Conservation (phyloP, 2,113 vertebrate species). For the Actenoides lindsayi region DNA sequence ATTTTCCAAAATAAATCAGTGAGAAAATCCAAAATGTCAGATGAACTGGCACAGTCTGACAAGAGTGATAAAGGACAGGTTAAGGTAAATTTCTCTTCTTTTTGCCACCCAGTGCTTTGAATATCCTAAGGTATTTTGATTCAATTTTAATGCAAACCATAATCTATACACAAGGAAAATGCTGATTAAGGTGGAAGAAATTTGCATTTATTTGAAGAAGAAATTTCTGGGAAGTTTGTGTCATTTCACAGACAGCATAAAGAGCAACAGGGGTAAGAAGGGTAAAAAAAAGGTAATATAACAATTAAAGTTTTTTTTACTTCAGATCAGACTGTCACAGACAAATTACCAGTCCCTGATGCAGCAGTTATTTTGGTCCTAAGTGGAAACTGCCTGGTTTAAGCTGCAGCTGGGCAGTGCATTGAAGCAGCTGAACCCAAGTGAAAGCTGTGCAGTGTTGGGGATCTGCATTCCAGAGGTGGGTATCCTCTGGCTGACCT, state of each 20-base stretch:
- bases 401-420: not conserved
- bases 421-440: fast-evolving
- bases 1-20: not conserved
- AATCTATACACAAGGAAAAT: not conserved
- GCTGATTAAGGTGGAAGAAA: not conserved
- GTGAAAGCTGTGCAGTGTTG: fast-evolving
- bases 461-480: not conserved
- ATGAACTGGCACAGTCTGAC: not conserved
- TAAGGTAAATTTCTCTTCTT: not conserved
- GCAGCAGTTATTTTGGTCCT: not conserved
- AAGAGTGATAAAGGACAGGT: not conserved
- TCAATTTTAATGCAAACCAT: not conserved
- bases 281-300: not conserved
- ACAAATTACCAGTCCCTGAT: fast-evolving
- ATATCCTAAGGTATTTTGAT: not conserved
- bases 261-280: not conserved
- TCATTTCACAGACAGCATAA: not conserved
- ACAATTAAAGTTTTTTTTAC: not conserved
- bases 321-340: not conserved
- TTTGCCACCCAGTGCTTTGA: not conserved
- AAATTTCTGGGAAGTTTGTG: not conserved
- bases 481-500: not conserved
- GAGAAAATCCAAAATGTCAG: not conserved
- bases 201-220: not conserved
- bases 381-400: not conserved